phyloP scores from a whole-genome alignment of 1,140 invertebrate species.

The Ips nitidus region DNA sequence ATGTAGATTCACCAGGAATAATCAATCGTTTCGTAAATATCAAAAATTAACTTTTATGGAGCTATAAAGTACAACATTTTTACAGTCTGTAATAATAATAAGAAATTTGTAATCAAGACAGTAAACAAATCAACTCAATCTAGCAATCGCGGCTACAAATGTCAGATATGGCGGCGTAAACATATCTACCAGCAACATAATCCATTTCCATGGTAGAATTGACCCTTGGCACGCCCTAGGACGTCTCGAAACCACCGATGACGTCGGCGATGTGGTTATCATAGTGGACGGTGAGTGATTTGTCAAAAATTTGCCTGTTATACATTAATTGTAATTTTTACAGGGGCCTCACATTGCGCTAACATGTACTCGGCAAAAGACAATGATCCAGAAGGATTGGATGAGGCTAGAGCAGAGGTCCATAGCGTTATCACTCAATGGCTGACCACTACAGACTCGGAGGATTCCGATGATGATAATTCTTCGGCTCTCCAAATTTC shows the following conservation, averaged over 20 bases:
- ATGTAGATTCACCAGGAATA: slow-evolving; percentile 26
- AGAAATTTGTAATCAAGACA: too few species aligned
- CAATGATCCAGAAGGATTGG: slow-evolving; percentile 61
- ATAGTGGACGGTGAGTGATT: slow-evolving; percentile 13
- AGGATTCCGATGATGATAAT: too few species aligned
- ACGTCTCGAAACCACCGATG: slow-evolving; percentile 56
- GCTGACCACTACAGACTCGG: slow-evolving; percentile 1
- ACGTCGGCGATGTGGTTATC: slow-evolving; percentile 51
- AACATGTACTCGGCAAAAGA: slow-evolving; percentile 63
- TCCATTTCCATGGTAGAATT: slow-evolving; percentile 64
- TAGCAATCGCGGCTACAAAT: slow-evolving; percentile 61
- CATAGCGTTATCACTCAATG: slow-evolving; percentile 33
- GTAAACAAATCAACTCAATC: too few species aligned
- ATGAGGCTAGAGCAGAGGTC: slow-evolving; percentile 54
- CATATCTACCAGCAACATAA: slow-evolving; percentile 61
- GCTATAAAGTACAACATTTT: too few species aligned
- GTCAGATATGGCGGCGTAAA: slow-evolving; percentile 60
- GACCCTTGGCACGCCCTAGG: slow-evolving; percentile 69
- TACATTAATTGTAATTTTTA: slow-evolving; percentile 27
- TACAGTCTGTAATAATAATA: too few species aligned
- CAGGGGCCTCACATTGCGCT: slow-evolving; percentile 73
- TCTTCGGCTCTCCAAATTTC: too few species aligned
- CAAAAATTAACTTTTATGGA: too few species aligned
- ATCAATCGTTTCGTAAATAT: too few species aligned
- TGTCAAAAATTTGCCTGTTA: background rate